Evolutionary conservation across 2,888 invertebrate genomes (phyloP).

Genomic region (Chelonus formosanus): DNA sequence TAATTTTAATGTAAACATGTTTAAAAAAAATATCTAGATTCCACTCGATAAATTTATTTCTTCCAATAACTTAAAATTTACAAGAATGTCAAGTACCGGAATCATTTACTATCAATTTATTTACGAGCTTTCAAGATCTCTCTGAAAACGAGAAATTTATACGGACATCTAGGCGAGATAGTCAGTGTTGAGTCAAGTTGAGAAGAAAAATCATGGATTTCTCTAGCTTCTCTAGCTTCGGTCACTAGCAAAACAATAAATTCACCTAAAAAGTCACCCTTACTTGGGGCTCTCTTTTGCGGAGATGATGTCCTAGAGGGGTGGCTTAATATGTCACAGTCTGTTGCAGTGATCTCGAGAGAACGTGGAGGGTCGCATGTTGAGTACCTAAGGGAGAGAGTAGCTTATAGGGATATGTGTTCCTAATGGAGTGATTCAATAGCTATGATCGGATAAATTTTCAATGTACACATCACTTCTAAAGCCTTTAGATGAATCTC

Average conservation of each 20-base stretch:
- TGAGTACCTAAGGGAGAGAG: conserved; percentile 39
- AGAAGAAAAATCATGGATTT: conserved; percentile 26
- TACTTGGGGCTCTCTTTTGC: conserved; percentile 53
- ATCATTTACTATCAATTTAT: conserved; percentile 34
- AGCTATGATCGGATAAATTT: conserved; percentile 57
- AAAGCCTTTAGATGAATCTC: not conserved
- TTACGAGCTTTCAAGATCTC: conserved; percentile 35
- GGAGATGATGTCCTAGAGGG: conserved; percentile 58
- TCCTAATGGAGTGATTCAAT: conserved; percentile 64
- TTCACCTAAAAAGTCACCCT: conserved; percentile 45
- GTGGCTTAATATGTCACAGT: conserved; percentile 65
- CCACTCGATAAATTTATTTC: not conserved
- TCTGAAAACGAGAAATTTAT: conserved; percentile 33
- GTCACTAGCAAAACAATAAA: conserved; percentile 63
- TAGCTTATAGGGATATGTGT: conserved; percentile 48
- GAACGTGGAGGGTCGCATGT: conserved; percentile 29
- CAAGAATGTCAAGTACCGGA: conserved; percentile 7
- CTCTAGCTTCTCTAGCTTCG: conserved; percentile 15
- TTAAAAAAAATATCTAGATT: too few relatives aligned
- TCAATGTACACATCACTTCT: conserved; percentile 1
- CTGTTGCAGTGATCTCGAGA: conserved; percentile 60
- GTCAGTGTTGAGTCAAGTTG: conserved; percentile 7
- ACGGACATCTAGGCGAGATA: conserved; percentile 11
- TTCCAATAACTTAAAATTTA: conserved; percentile 7
- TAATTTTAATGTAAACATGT: too few relatives aligned